Percentiles rank a stretch among this genome's conserved stretches.
These are phyloP conservation scores for Piscicola geometra DNA, from an alignment of 2,888 invertebrate genomes.

Conservation along the genomic window DNA sequence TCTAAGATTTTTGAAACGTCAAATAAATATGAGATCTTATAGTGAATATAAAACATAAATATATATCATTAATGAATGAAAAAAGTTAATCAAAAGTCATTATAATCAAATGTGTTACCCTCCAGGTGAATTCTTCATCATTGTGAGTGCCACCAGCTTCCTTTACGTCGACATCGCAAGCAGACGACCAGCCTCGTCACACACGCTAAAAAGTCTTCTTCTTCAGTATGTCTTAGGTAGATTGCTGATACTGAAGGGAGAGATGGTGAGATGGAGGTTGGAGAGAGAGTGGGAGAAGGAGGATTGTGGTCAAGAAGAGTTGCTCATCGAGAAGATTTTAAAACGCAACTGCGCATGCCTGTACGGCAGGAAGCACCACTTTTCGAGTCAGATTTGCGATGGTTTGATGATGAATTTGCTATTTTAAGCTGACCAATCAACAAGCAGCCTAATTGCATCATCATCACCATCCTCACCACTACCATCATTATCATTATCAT, in stretches of 20 bases:
- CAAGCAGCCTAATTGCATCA: no score
- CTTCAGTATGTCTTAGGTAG: slow-evolving; percentile 39
- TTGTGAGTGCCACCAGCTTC: no score
- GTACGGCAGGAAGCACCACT: not conserved
- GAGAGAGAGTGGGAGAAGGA: not conserved
- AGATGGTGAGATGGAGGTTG: slow-evolving; percentile 21
- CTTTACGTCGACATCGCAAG: slow-evolving; percentile 32
- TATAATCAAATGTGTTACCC: not conserved
- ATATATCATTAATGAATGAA: no score
- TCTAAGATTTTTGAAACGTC: no score
- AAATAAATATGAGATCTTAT: no score
- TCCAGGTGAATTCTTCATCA: no score
- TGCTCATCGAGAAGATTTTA: slow-evolving; percentile 37
- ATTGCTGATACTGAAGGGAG: slow-evolving; percentile 25
- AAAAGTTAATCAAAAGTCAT: not conserved
- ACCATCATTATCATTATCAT: no score
- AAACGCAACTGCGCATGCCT: not conserved
- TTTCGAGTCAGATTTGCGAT: not conserved
- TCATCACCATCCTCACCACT: no score
- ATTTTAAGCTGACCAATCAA: no score
- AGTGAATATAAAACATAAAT: no score
- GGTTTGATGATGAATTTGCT: no score
- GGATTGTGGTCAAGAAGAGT: slow-evolving; percentile 29
- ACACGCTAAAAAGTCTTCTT: slow-evolving; percentile 39
- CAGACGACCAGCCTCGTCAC: slow-evolving; percentile 38